phyloP scores from a whole-genome alignment of 2,113 vertebrate genomes.

The Rhinoderma darwinii region DNA sequence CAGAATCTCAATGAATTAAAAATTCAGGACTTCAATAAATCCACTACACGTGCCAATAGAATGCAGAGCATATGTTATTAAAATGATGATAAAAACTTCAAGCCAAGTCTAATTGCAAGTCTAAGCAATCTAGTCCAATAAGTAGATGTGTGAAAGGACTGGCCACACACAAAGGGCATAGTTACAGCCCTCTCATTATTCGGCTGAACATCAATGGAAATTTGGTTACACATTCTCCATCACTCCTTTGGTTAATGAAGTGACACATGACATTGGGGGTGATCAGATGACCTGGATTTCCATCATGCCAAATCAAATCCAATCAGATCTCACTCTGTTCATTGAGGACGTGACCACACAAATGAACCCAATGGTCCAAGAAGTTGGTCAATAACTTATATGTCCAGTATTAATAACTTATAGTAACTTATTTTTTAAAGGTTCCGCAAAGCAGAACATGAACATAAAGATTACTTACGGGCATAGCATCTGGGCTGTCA shows the following conservation, averaged over 20 bases:
- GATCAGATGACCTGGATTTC: constrained; percentile 24
- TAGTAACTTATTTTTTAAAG: no score
- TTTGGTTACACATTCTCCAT: neutral
- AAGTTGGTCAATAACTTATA: neutral
- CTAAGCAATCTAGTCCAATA: neutral
- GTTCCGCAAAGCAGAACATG: no score
- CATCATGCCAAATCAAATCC: constrained; percentile 18
- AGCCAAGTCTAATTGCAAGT: neutral
- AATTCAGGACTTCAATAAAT: no score
- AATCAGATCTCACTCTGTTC: constrained; percentile 22
- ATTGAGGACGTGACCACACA: neutral
- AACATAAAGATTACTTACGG: no score
- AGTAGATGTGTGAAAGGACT: neutral
- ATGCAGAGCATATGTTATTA: neutral
- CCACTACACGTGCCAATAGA: neutral
- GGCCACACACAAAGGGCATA: constrained; percentile 9
- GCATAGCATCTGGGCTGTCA: no score
- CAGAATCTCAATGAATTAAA: neutral
- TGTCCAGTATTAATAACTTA: neutral
- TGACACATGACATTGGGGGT: constrained; percentile 21
- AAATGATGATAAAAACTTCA: neutral
- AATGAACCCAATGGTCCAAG: neutral
- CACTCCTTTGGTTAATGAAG: constrained; percentile 22
- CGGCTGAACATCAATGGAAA: constrained; percentile 1
- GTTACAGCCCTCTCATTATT: neutral